Evolutionary conservation across 2,888 invertebrate genomes (phyloP).

Genomic region (Dicyrtoma fusca): DNA sequence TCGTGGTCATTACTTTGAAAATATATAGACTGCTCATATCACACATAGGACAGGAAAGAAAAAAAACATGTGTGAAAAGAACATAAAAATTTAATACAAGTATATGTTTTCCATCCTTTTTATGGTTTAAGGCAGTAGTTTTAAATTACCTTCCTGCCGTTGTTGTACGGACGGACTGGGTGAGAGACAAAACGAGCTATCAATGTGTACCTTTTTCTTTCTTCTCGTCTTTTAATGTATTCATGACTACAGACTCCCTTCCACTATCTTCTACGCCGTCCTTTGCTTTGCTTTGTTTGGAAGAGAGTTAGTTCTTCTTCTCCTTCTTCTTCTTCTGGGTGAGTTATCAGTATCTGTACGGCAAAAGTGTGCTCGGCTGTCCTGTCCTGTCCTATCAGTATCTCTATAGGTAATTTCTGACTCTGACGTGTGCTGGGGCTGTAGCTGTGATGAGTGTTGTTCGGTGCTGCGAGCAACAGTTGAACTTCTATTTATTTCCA

Average conservation of each 20-base stretch:
- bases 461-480: too few species aligned
- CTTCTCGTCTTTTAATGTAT: not conserved
- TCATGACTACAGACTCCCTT: not conserved
- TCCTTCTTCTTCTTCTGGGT: too few species aligned
- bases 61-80: not conserved
- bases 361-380: too few species aligned
- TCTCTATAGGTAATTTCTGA: too few species aligned
- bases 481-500: too few species aligned
- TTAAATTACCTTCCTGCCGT: slow-evolving; percentile 8
- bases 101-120: not conserved
- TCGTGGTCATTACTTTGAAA: not conserved
- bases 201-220: not conserved
- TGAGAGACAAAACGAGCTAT: not conserved
- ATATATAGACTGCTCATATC: not conserved
- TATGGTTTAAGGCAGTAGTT: not conserved
- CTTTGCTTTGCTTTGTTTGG: not conserved
- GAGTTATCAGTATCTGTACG: too few species aligned
- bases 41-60: too few species aligned
- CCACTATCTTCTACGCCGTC: not conserved
- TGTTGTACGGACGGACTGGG: not conserved
- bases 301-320: not conserved
- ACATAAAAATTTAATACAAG: not conserved
- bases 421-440: too few species aligned
- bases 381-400: too few species aligned
- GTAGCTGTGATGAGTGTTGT: too few species aligned